Evolutionary conservation across 2,113 vertebrate genomes (phyloP), one percentile per base, ranked within the genome.

Genomic region (Cinclus cinclus): DNA sequence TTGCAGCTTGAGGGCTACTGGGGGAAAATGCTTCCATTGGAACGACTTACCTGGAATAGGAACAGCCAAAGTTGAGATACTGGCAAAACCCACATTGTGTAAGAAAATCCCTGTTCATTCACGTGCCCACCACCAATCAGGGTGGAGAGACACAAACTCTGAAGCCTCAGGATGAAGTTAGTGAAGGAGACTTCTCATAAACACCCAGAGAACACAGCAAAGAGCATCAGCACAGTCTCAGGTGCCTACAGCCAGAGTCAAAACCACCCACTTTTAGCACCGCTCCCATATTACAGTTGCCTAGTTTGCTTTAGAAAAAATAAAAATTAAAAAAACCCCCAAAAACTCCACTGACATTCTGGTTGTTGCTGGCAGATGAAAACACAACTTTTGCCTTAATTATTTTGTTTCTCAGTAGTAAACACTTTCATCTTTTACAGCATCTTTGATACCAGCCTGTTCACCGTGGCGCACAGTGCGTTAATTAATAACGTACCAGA

Each of bases 401-500:
- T 92, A 68, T 65, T 94, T 92, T 62, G 70, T 76, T 92, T 73
- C 87, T 76, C 49, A 25, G 62, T 7, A 46, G 83, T 27, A 87
- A 89, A 84, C 37, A 33, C 84, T 85, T 95, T 94, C 70, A 95
- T 85, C 89, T 85, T 89, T 83, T 39, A 53, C 4, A 3, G 65
- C 59, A 83, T 90, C 84, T 87, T 50, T 67, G 84, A 87, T 88
- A 73, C 46, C 79, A 69, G 6, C 42, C 70, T 69, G 73, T 71
- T 85, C 92, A 20, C 22, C 24, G 15, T 3, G 62, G 59, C 14
- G 63, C 94, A 31, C 63, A 65, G 62, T 13, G 70, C 21, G 37
- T 77, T 94, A 95, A 96, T 92, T 95, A 95, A 93, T 70, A 56
- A 90, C 60, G 7, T 41, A 86, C 79, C 91, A 82, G 87, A 87